phyloP scores from a whole-genome alignment of 2,797 vertebrate species.

The Cynodonichthys magdalenae region DNA sequence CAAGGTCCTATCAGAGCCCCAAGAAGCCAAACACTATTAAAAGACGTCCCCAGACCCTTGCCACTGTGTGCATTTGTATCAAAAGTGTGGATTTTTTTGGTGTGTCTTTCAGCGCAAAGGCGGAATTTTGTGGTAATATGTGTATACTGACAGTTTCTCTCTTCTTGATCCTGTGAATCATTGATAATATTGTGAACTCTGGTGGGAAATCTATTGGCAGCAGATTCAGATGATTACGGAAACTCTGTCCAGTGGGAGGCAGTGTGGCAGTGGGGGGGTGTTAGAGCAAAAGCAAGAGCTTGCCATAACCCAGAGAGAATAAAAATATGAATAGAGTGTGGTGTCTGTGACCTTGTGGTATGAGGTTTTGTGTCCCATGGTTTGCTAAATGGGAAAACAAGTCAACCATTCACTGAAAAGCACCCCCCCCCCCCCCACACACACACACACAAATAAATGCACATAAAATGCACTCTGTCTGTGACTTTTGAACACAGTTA shows the following conservation, averaged over 20 bases:
- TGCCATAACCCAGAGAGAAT: slow-evolving; percentile 57
- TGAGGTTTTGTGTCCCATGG: slow-evolving; percentile 55
- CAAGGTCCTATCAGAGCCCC: slow-evolving; percentile 69
- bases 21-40: slow-evolving; percentile 76
- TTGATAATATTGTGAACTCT: slow-evolving; percentile 68
- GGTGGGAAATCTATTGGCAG: slow-evolving; percentile 76
- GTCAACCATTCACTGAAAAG: slow-evolving; percentile 35
- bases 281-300: slow-evolving; percentile 31
- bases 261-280: slow-evolving; percentile 36
- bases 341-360: slow-evolving; percentile 73
- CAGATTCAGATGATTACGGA: slow-evolving; percentile 72
- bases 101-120: slow-evolving; percentile 24
- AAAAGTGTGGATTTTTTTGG: slow-evolving; percentile 41
- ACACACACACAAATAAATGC: slow-evolving; percentile 1
- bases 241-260: slow-evolving; percentile 63
- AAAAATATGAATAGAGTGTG: slow-evolving; percentile 68
- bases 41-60: slow-evolving; percentile 56
- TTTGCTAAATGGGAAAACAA: slow-evolving; percentile 56
- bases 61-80: slow-evolving; percentile 39
- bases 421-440: background rate
- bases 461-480: background rate
- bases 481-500: background rate
- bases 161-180: slow-evolving; percentile 61
- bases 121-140: slow-evolving; percentile 31
- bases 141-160: slow-evolving; percentile 50